These are phyloP conservation scores for Pipra filicauda DNA, from an alignment of 2,113 vertebrate genomes.

Conservation along the genomic window DNA sequence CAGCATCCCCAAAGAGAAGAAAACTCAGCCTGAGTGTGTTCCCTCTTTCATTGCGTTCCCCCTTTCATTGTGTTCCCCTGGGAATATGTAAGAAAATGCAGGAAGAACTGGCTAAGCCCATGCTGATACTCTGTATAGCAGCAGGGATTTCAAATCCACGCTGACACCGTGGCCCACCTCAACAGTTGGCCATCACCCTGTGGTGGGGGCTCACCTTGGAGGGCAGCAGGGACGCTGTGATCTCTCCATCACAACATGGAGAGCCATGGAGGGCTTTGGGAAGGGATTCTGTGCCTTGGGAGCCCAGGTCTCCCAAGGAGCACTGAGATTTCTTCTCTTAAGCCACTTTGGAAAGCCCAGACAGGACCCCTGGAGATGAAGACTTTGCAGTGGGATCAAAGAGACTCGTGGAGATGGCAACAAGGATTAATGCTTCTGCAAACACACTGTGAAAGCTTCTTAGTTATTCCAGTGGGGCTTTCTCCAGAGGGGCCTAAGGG, in stretches of 20 bases:
- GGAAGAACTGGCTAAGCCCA: background rate
- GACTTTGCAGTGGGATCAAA: constrained; percentile 46
- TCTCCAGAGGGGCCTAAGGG: constrained; percentile 4
- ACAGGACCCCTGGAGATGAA: background rate
- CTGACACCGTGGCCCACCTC: background rate
- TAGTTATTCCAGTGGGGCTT: background rate
- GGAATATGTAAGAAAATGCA: rapidly evolving
- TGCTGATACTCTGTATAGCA: rapidly evolving
- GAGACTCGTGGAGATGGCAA: background rate
- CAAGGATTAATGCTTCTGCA: constrained; percentile 21
- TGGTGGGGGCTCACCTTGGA: background rate
- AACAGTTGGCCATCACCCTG: rapidly evolving
- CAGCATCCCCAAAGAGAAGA: background rate
- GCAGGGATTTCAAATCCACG: background rate
- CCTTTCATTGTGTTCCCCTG: rapidly evolving
- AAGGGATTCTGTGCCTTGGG: background rate
- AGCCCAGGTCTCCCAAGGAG: background rate
- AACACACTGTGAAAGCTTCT: background rate
- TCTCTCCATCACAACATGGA: rapidly evolving
- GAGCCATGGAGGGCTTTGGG: rapidly evolving
- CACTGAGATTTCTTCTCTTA: background rate
- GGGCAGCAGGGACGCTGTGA: background rate
- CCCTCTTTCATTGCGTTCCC: rapidly evolving
- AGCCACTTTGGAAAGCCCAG: background rate
- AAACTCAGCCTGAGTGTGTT: background rate